Evolutionary conservation across 1,140 invertebrate species (phyloP).

Genomic region (Stenopsyche tienmushanensis): DNA sequence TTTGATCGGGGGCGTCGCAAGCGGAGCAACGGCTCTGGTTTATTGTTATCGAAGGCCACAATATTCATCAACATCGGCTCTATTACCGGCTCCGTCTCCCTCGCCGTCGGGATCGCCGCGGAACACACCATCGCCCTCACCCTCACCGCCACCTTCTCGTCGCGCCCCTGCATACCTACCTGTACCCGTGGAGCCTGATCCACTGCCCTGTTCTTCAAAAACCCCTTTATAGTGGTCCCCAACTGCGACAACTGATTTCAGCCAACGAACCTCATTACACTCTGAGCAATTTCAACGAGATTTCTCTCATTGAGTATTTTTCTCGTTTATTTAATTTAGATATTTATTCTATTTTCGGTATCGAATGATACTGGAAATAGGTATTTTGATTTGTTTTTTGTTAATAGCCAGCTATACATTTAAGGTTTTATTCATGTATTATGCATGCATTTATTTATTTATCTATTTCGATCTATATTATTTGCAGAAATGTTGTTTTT

Average conservation of each 20-base stretch:
- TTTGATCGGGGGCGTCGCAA: conserved; percentile 33
- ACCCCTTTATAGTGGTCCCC: conserved; percentile 40
- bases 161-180: conserved; percentile 26
- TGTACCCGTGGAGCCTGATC: conserved; percentile 36
- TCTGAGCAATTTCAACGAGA: conserved; percentile 15
- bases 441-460: no score
- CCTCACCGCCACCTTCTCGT: conserved; percentile 21
- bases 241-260: conserved; percentile 4
- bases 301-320: not conserved
- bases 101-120: conserved; percentile 18
- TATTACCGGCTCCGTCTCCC: conserved; percentile 9
- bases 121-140: conserved; percentile 25
- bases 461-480: no score
- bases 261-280: conserved; percentile 14
- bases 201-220: conserved; percentile 37
- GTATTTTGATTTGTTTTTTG: no score
- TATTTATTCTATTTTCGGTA: no score
- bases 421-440: no score
- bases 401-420: no score
- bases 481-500: no score
- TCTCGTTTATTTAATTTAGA: no score
- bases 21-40: conserved; percentile 31
- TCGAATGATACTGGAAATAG: not conserved
- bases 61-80: conserved; percentile 9
- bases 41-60: conserved; percentile 36